Evolutionary conservation across 2,113 vertebrate species (phyloP).

Genomic region (Carlito syrichta): DNA sequence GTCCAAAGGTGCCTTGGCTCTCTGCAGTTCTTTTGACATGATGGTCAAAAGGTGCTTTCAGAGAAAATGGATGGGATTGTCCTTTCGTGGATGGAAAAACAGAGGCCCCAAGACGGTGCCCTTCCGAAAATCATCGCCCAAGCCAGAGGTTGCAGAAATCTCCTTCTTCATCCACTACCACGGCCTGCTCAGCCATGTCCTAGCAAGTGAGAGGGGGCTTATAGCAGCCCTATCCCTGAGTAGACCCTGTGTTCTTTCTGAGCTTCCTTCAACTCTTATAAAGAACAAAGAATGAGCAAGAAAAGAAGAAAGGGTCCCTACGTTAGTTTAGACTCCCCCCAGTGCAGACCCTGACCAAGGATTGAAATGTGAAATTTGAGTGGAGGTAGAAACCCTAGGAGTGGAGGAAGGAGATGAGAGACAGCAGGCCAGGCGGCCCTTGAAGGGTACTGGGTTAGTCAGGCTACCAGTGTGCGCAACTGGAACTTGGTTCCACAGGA

Average conservation of each 20-base stretch:
- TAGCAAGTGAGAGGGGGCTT: background rate
- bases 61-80: background rate
- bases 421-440: background rate
- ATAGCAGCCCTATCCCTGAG: rapidly evolving
- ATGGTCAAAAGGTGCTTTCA: background rate
- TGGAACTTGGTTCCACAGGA: background rate
- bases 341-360: background rate
- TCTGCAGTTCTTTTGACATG: background rate
- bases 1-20: conserved; percentile 23
- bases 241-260: background rate
- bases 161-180: background rate
- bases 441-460: background rate
- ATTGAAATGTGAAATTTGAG: background rate
- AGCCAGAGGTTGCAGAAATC: background rate
- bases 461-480: background rate
- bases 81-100: background rate
- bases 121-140: background rate
- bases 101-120: background rate
- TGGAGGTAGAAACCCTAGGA: background rate
- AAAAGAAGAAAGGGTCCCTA: background rate
- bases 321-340: background rate
- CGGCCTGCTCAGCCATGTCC: background rate
- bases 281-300: background rate
- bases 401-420: background rate
- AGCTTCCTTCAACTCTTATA: background rate